These are phyloP conservation scores for Enteromius fasciolatus DNA, from an alignment of 2,797 vertebrate genomes.

Conservation along the genomic window DNA sequence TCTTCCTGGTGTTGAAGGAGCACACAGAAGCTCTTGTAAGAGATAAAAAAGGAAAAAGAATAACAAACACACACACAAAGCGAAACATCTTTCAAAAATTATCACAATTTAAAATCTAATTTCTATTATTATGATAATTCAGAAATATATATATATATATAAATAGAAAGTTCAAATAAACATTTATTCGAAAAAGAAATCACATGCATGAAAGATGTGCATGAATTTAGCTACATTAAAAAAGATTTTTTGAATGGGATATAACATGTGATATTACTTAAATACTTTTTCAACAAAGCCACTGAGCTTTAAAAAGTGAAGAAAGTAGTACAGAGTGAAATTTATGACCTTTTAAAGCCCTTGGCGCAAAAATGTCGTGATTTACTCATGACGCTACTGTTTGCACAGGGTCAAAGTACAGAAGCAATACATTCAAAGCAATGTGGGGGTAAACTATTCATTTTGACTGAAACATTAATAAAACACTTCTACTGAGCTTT, in stretches of 20 bases:
- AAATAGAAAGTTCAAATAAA: neutral
- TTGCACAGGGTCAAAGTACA: slow-evolving; percentile 39
- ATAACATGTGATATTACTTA: neutral
- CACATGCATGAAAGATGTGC: neutral
- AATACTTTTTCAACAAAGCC: neutral
- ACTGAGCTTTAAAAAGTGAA: neutral
- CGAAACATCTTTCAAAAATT: neutral
- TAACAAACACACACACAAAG: neutral
- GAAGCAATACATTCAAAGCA: slow-evolving; percentile 39
- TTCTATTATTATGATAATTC: neutral
- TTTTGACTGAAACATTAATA: slow-evolving; percentile 39
- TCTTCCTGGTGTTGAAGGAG: slow-evolving; percentile 36
- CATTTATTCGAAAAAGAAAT: neutral
- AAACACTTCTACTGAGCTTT: slow-evolving; percentile 27
- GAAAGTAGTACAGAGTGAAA: neutral
- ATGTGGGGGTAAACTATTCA: slow-evolving; percentile 37
- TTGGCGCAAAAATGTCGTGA: neutral
- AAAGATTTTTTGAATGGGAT: neutral
- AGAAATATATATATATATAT: neutral
- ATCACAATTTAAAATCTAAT: neutral
- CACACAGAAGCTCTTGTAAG: slow-evolving; percentile 13
- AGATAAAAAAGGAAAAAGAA: neutral
- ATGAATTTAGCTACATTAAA: neutral
- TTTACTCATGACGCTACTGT: slow-evolving; percentile 31
- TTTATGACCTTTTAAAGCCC: slow-evolving; percentile 5